These are phyloP conservation scores for Trogon surrucura DNA, from an alignment of 2,113 vertebrate genomes.

Conservation along the genomic window DNA sequence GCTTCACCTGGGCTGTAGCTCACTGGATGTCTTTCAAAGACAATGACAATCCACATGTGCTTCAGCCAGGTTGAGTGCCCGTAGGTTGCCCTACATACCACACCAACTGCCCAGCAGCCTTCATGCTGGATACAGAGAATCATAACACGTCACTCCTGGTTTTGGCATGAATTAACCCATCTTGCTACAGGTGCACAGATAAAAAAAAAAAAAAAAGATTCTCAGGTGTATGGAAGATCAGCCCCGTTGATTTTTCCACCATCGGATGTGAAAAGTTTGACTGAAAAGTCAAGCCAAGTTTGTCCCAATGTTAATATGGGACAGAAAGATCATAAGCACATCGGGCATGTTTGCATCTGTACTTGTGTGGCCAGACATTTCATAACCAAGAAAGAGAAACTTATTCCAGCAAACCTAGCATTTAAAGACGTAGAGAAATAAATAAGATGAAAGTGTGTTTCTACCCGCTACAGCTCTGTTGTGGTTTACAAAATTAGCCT, in stretches of 20 bases:
- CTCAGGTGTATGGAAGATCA: background rate
- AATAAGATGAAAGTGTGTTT: constrained; percentile 45
- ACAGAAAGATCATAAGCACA: background rate
- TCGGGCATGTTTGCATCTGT: background rate
- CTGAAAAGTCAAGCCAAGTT: background rate
- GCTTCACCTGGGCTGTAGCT: accelerated
- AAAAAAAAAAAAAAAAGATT: background rate
- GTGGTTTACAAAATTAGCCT: constrained; percentile 36
- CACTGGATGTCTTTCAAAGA: background rate
- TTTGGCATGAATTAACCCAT: background rate
- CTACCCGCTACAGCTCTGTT: background rate
- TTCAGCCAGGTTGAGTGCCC: background rate
- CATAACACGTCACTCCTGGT: background rate
- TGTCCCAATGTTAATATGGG: background rate
- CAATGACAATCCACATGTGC: accelerated
- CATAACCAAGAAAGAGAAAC: background rate
- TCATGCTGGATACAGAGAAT: background rate
- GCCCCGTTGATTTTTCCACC: background rate
- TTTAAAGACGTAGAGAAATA: constrained; percentile 6
- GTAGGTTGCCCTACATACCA: accelerated
- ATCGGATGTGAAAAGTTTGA: background rate
- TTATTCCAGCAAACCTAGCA: background rate
- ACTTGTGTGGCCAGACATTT: background rate
- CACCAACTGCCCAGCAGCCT: background rate
- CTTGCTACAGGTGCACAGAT: background rate